Percentiles rank a stretch among this genome's conserved stretches.
Evolutionary conservation across 2,113 vertebrate genomes (phyloP).

Genomic region (Prionailurus viverrinus): DNA sequence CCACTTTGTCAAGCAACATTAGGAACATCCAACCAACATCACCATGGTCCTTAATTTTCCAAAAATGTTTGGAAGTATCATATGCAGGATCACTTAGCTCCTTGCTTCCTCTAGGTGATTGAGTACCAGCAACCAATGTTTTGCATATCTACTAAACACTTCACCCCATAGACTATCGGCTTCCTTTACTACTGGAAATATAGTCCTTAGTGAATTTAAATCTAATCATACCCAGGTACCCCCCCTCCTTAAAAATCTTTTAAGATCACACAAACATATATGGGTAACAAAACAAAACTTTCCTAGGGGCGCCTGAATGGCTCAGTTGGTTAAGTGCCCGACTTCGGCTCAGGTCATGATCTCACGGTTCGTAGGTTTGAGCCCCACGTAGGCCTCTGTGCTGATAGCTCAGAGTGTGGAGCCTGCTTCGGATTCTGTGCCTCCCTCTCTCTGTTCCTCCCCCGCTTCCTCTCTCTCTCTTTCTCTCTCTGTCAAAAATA

Average conservation of each 20-base stretch:
- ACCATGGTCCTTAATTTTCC: not conserved
- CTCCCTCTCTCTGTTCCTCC: too few species aligned
- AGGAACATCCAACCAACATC: not conserved
- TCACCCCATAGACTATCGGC: not conserved
- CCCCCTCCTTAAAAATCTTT: too few species aligned
- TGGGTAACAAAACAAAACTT: too few species aligned
- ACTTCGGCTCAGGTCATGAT: too few species aligned
- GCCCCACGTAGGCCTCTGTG: too few species aligned
- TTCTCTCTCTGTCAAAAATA: too few species aligned
- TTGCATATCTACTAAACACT: not conserved
- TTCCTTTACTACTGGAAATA: not conserved
- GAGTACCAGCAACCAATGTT: not conserved
- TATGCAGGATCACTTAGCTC: not conserved
- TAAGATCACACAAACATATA: too few species aligned
- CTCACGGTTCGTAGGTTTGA: too few species aligned
- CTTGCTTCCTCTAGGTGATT: not conserved
- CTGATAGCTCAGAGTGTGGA: too few species aligned
- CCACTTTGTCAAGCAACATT: not conserved
- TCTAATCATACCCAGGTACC: not conserved
- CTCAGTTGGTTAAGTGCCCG: rapidly evolving
- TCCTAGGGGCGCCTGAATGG: too few species aligned
- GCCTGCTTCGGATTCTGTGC: too few species aligned
- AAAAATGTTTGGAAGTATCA: not conserved
- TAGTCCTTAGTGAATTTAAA: not conserved
- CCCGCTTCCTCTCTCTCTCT: too few species aligned